Conservation (phyloP, 2,888 invertebrate genomes). For the Eristalis intricaria region DNA sequence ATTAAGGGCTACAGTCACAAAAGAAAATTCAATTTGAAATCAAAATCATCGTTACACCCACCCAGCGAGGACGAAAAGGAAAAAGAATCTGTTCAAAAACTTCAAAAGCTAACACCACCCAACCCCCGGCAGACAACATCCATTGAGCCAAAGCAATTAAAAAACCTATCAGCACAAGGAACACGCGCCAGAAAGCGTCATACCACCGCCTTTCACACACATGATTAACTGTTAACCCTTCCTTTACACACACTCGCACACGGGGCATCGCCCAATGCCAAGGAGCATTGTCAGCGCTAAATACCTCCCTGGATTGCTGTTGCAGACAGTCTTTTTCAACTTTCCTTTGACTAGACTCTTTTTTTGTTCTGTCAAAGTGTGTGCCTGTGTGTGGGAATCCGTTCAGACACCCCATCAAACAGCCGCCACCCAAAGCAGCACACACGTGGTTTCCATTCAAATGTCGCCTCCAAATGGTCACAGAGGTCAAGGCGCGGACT, state of each 20-base stretch:
- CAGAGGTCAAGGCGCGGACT: constrained; percentile 15
- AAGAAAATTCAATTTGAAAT: background rate
- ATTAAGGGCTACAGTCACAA: background rate
- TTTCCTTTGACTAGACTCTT: constrained; percentile 45
- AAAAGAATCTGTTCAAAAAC: background rate
- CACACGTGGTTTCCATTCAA: constrained; percentile 39
- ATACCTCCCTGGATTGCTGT: constrained; percentile 28
- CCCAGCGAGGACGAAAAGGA: background rate
- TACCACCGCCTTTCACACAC: constrained; percentile 7
- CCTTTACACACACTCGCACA: background rate
- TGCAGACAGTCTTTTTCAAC: constrained; percentile 50
- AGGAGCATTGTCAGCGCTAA: constrained; percentile 7
- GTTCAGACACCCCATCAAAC: constrained; percentile 30
- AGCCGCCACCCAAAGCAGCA: constrained; percentile 4
- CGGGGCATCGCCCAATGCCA: background rate
- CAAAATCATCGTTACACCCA: background rate
- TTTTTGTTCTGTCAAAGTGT: background rate
- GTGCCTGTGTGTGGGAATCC: constrained; percentile 19
- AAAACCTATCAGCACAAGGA: constrained; percentile 42
- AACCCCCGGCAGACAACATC: background rate
- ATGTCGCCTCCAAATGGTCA: constrained; percentile 52
- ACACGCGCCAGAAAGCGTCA: constrained; percentile 33
- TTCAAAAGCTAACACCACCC: background rate
- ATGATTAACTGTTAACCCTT: constrained; percentile 55
- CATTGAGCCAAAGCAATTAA: constrained; percentile 35